phyloP scores from a whole-genome alignment of 2,797 vertebrate genomes.

The Enteromius mattozi region DNA sequence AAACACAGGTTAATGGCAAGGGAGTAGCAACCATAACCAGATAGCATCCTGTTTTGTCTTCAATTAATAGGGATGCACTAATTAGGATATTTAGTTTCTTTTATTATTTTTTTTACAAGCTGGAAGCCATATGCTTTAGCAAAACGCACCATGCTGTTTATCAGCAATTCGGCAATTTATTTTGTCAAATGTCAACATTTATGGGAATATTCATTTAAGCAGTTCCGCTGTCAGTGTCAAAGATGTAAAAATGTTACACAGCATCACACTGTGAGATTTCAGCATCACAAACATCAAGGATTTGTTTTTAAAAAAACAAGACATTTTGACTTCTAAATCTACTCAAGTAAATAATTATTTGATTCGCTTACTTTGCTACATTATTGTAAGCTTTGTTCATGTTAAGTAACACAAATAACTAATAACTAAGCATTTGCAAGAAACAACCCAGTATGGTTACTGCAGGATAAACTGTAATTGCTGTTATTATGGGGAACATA shows the following conservation, averaged over 20 bases:
- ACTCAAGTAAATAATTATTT: background rate
- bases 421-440: background rate
- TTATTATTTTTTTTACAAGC: conserved; percentile 2
- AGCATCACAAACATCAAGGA: background rate
- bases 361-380: background rate
- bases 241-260: background rate
- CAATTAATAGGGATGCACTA: background rate
- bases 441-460: background rate
- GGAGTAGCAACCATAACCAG: background rate
- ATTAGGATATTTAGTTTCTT: background rate
- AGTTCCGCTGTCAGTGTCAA: background rate
- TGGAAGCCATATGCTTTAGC: background rate
- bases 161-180: background rate
- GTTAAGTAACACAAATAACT: background rate
- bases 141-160: background rate
- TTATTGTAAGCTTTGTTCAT: background rate
- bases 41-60: background rate
- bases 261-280: background rate
- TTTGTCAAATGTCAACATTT: background rate
- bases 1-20: background rate
- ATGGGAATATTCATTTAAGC: background rate
- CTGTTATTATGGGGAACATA: conserved; percentile 9
- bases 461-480: conserved; percentile 24
- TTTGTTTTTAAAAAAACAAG: background rate
- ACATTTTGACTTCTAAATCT: background rate